Conservation (phyloP, 35 echinoderm and acorn worm species). For the Nesometra sesokonis region DNA sequence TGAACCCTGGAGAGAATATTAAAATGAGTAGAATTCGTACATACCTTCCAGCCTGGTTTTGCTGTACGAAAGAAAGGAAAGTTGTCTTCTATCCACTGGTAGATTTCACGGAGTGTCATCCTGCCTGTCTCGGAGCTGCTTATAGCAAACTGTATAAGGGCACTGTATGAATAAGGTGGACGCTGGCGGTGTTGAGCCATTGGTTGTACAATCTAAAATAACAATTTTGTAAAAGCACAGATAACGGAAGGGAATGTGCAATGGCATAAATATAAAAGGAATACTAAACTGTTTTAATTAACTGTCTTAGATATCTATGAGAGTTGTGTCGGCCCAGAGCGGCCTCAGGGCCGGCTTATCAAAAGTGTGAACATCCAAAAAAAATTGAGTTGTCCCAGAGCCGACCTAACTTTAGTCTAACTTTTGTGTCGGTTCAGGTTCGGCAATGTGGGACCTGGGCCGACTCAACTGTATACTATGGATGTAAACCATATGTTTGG, state of each 20-base stretch:
- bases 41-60: conserved; percentile 82
- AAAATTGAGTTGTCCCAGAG: no score
- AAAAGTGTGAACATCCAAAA: background rate
- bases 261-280: no score
- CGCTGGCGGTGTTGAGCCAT: conserved; percentile 40
- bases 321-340: no score
- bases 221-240: no score
- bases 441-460: no score
- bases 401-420: no score
- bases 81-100: conserved; percentile 80
- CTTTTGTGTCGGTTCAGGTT: no score
- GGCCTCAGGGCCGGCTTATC: background rate
- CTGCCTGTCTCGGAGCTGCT: conserved; percentile 42
- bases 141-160: conserved; percentile 86
- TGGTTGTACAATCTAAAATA: background rate
- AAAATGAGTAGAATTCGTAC: background rate
- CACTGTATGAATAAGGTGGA: conserved; percentile 77
- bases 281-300: background rate
- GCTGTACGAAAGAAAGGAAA: conserved; percentile 93
- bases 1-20: background rate
- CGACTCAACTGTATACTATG: no score
- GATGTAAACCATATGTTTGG: no score
- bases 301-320: background rate
- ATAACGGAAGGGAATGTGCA: no score
- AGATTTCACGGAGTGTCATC: conserved; percentile 94